Percentiles rank a stretch among this genome's conserved stretches.
phyloP scores from a whole-genome alignment of 2,888 invertebrate genomes.

The Drosophila lutescens region DNA sequence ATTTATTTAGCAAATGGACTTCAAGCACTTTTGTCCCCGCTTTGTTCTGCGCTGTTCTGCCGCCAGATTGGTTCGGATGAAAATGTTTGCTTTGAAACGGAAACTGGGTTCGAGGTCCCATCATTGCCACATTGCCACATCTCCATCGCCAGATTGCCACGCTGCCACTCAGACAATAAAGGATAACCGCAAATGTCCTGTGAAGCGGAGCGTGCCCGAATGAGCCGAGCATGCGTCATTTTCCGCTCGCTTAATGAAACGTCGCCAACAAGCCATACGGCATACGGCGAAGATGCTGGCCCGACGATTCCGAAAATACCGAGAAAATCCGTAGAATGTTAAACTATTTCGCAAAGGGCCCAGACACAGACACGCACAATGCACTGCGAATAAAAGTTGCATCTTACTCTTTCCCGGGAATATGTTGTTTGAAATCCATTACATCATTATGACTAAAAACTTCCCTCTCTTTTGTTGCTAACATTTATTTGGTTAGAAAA shows the following conservation, averaged over 20 bases:
- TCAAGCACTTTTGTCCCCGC: conserved; percentile 35
- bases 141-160: conserved; percentile 17
- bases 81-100: conserved; percentile 43
- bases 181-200: conserved; percentile 49
- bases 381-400: conserved; percentile 1
- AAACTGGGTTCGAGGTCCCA: conserved; percentile 32
- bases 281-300: conserved; percentile 17
- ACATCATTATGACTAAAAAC: too few species aligned
- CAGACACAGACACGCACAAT: conserved; percentile 9
- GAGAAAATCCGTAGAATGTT: conserved; percentile 32
- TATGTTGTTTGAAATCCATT: too few species aligned
- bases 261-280: conserved; percentile 33
- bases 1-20: conserved; percentile 52
- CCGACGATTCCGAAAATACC: conserved; percentile 15
- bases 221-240: conserved; percentile 44
- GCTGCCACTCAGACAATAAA: conserved; percentile 43
- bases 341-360: conserved; percentile 16
- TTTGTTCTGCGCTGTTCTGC: conserved; percentile 35
- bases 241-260: conserved; percentile 50
- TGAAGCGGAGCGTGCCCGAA: conserved; percentile 35
- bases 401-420: too few species aligned
- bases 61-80: conserved; percentile 19
- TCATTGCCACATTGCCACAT: neutral
- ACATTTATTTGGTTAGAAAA: too few species aligned
- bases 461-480: too few species aligned